phyloP scores from a whole-genome alignment of 2,113 vertebrate species.

The Phalacrocorax brasilianus region DNA sequence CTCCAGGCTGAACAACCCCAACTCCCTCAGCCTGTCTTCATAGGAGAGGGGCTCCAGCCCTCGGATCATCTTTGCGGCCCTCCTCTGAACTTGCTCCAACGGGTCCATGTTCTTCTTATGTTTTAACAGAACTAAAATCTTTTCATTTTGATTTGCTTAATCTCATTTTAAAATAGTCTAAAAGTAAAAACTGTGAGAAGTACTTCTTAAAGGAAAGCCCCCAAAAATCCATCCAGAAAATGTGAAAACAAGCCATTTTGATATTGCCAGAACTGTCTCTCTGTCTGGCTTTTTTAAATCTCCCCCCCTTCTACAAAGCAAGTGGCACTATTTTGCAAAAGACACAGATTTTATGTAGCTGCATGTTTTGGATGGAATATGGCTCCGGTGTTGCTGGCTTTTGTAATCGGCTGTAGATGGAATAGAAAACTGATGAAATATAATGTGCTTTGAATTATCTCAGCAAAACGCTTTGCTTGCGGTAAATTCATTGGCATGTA shows the following conservation, averaged over 20 bases:
- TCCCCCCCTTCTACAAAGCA: neutral
- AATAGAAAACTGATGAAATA: neutral
- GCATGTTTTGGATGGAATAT: neutral
- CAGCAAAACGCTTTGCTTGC: neutral
- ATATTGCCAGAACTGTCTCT: neutral
- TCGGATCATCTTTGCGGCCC: no score
- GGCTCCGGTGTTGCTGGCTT: neutral
- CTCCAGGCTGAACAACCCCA: no score
- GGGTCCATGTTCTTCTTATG: neutral
- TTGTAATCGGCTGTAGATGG: neutral
- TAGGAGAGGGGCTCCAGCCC: no score
- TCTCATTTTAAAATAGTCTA: neutral
- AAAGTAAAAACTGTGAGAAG: neutral
- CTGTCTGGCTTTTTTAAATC: neutral
- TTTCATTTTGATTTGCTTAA: neutral
- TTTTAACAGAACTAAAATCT: neutral
- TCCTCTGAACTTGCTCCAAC: no score
- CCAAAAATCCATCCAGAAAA: neutral
- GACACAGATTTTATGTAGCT: neutral
- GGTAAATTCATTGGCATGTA: neutral
- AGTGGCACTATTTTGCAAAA: neutral
- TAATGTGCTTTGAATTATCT: conserved; percentile 35
- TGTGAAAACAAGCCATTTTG: neutral
- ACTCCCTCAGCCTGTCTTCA: no score
- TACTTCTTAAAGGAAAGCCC: neutral